Percentiles rank a stretch among this genome's conserved stretches.
Conservation (phyloP, 2,888 invertebrate genomes). For the Ischnura elegans region DNA sequence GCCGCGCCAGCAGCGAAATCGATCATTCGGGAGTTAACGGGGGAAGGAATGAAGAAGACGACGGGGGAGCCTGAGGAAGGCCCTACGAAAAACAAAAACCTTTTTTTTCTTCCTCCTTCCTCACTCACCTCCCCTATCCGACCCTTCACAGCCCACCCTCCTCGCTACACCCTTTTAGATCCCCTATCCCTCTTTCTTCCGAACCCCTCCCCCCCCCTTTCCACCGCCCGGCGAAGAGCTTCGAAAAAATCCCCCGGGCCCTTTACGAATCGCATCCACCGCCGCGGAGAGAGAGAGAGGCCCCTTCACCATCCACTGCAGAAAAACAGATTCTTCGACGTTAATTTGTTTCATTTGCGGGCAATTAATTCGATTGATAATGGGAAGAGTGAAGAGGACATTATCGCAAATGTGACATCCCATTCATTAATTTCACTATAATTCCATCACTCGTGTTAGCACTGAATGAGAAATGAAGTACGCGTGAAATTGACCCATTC, state of each 20-base stretch:
- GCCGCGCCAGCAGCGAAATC: slow-evolving; percentile 25
- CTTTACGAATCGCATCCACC: not conserved
- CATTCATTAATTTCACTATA: too few species aligned
- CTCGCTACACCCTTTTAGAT: not conserved
- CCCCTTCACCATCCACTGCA: not conserved
- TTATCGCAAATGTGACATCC: too few species aligned
- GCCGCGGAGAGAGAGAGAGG: not conserved
- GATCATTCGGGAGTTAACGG: not conserved
- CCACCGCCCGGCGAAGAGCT: slow-evolving; percentile 27
- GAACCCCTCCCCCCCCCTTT: not conserved
- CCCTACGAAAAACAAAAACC: slow-evolving; percentile 8
- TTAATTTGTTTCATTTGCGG: too few species aligned
- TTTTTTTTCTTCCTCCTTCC: not conserved
- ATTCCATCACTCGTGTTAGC: too few species aligned
- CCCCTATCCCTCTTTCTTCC: not conserved
- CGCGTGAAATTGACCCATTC: too few species aligned
- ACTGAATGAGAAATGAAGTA: too few species aligned
- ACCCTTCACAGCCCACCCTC: not conserved
- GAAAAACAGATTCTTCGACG: too few species aligned
- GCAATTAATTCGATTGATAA: too few species aligned
- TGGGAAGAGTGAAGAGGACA: too few species aligned
- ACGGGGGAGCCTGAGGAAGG: not conserved
- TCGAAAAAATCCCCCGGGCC: slow-evolving; percentile 15
- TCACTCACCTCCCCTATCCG: not conserved
- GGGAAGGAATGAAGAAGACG: not conserved